Evolutionary conservation across 2,797 vertebrate species (phyloP).

Genomic region (Tenualosa ilisha): DNA sequence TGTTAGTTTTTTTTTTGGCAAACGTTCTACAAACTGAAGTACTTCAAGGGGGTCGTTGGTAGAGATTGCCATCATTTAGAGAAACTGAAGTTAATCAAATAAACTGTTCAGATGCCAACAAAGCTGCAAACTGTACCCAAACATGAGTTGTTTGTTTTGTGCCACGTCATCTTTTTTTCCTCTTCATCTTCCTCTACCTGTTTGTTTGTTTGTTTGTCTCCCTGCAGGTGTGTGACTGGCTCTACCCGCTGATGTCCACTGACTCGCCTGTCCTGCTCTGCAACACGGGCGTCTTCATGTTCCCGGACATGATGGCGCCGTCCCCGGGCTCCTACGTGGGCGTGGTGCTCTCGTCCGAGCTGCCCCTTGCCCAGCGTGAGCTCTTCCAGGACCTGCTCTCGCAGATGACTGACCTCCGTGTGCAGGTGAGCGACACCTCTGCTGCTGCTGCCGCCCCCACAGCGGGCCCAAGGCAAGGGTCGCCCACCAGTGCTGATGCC

Average conservation of each 20-base stretch:
- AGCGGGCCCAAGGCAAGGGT: not conserved
- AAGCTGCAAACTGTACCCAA: not conserved
- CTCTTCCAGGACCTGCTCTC: constrained; percentile 89
- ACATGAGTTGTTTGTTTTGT: not conserved
- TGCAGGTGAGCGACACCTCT: constrained; percentile 81
- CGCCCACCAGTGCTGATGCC: not conserved
- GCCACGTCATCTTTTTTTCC: no score
- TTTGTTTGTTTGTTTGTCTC: not conserved
- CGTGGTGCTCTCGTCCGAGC: constrained; percentile 91
- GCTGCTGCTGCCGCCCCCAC: constrained; percentile 13
- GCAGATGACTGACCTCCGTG: constrained; percentile 91
- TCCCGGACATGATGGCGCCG: constrained; percentile 91
- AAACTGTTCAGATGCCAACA: not conserved
- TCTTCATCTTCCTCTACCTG: not conserved
- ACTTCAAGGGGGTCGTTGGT: no score
- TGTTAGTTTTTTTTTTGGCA: no score
- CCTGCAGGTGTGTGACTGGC: constrained; percentile 93
- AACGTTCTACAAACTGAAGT: no score
- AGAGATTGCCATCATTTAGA: no score
- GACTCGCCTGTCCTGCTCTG: constrained; percentile 91
- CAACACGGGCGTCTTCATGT: constrained; percentile 94
- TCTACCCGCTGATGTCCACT: constrained; percentile 89
- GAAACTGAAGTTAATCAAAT: no score
- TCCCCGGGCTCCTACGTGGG: constrained; percentile 88
- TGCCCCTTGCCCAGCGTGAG: constrained; percentile 67